A percentile compares a stretch with the other conserved stretches of the same genome.
These are phyloP conservation scores for Bombus sibiricus DNA, from an alignment of 1,140 invertebrate species.

Conservation along the genomic window DNA sequence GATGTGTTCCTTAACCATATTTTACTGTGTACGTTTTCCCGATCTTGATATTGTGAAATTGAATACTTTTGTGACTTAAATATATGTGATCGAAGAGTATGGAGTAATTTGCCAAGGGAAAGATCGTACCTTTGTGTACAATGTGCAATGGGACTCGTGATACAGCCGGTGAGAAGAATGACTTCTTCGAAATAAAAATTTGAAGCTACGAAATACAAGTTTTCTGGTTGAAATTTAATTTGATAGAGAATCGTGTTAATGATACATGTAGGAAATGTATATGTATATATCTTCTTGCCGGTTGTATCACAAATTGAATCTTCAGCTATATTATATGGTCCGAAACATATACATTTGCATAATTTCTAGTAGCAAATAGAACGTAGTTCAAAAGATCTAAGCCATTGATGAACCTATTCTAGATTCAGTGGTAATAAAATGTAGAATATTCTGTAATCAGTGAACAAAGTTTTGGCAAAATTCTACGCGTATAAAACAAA, in stretches of 20 bases:
- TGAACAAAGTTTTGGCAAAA: not conserved
- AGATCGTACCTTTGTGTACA: not conserved
- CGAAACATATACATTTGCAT: not conserved
- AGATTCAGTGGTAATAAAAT: not conserved
- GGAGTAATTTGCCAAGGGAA: not conserved
- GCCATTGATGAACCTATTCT: not conserved
- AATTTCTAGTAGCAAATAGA: not conserved
- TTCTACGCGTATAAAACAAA: not conserved
- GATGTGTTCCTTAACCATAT: constrained; percentile 26
- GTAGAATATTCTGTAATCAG: not conserved
- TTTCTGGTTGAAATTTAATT: not conserved
- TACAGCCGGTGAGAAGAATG: not conserved
- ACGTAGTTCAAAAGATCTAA: not conserved
- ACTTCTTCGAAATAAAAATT: not conserved
- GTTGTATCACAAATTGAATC: not conserved
- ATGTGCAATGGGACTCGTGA: not conserved
- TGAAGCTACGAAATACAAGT: not conserved
- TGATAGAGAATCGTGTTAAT: not conserved
- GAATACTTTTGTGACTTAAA: not conserved
- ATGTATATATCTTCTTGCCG: not conserved
- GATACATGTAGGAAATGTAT: not conserved
- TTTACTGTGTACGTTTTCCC: constrained; percentile 30
- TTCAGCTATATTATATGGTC: not conserved
- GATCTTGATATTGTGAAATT: not conserved
- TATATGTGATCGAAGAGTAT: not conserved